Evolutionary conservation across 2,797 vertebrate species (phyloP).

Genomic region (Sebastes wilsoni): DNA sequence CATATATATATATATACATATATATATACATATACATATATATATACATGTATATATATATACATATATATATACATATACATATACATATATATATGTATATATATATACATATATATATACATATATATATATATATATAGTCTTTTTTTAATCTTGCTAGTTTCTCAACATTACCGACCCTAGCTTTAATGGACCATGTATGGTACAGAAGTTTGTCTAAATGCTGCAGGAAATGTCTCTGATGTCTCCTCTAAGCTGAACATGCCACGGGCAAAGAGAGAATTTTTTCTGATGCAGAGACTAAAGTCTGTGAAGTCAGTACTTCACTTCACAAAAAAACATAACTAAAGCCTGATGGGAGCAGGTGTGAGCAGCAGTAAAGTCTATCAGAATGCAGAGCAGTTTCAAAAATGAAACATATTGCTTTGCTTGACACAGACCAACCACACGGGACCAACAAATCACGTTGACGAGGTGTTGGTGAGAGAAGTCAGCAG

Average conservation of each 20-base stretch:
- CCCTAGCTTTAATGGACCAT: neutral
- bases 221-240: slow-evolving; percentile 5
- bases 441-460: neutral
- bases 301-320: neutral
- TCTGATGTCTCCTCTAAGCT: neutral
- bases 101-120: too few relatives aligned
- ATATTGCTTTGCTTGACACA: neutral
- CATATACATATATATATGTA: too few relatives aligned
- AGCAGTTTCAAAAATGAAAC: neutral
- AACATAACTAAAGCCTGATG: neutral
- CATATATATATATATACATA: too few relatives aligned
- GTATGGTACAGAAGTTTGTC: neutral
- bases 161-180: neutral
- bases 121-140: too few relatives aligned
- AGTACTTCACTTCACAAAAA: neutral
- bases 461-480: slow-evolving; percentile 2
- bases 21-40: too few relatives aligned
- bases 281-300: neutral
- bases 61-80: too few relatives aligned
- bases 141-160: too few relatives aligned
- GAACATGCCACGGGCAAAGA: neutral
- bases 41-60: too few relatives aligned
- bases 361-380: neutral
- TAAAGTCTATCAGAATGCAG: neutral
- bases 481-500: slow-evolving; percentile 1